Base-by-base conservation (phyloP, 2,113 vertebrate species). In the Alosa alosa region DNA sequence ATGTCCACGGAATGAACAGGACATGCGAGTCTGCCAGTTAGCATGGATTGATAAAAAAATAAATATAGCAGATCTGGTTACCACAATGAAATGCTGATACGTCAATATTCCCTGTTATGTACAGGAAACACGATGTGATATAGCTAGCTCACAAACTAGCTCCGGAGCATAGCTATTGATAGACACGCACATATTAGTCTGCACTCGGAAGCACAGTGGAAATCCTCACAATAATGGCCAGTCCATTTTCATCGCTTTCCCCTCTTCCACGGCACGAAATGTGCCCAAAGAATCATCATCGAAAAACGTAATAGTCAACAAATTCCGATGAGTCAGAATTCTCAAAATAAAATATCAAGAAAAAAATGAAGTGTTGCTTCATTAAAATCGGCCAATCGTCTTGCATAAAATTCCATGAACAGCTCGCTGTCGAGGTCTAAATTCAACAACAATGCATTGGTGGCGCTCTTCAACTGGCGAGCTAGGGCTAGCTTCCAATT, bases 211-310 rank as follows among this genome's bases (percentile, higher is more conserved):
- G 72, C 50, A 82, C 31, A 31, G 46, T 49, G n/a, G 78, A 83
- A 13, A 49, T 41, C 78, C 87, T 87, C 75, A 55, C 87, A 81
- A 82, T 90, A 91, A 93, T 88, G 90, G 89, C 91, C 92, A 88
- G 85, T 90, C 91, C 92, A 91, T 92, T 82, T 88, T 86, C 45
- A 84, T 68, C 91, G 86, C 17, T 86, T 85, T 41, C 87, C 87
- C 81, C 90, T 89, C 84, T 88, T 88, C 90, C 90, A 91, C 83
- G 87, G 89, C 84, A 91, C 84, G 85, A 91, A 90, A 89, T 89
- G 86, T 49, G 88, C 87, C 87, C 86, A 89, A 86, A 89, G 87
- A 22, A 89, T 86, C 91, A 88, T 91, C 57, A 57, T 83, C 81
- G 68, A 84, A 85, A 49, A 83, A 81, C 72, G 17, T 39, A 60